Base-by-base conservation (phyloP, 2,888 invertebrate genomes). In the Mechanitis mazaeus region DNA sequence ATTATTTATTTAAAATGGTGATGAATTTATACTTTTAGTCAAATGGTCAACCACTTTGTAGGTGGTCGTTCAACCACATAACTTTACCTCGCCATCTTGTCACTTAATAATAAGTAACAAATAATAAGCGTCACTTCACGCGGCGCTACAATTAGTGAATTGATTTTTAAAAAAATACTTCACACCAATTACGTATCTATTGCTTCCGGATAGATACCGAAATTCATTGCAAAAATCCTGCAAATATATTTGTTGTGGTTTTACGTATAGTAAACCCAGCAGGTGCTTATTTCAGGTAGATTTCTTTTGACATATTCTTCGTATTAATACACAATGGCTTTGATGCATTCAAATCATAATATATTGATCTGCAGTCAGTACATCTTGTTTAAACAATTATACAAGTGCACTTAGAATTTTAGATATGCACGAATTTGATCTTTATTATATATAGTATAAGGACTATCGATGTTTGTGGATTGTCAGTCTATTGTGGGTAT, bases 271-370 rank as follows among this genome's bases (percentile, higher is more conserved):
- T 69, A 71, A 68, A 69, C 73, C 71, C 81, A 83, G 85, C 87
- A 86, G 88, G 87, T 87, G 86, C 68, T 80, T 69, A 71, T 65
- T 70, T 72, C 87, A 88, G 88, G 89, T 87, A 87, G 83, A 77
- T 72, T 72, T 72, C 79, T 75, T 79, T 85, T 83, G 77, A 81
- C 68, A 66, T 69, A 68, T 82, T 83, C 83, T 73, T 66, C 73
- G 81, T 83, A 83, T 80, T 80, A 74, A 77, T 69, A 72, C 69
- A 78, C 76, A 80, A 78, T 80, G 72, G 72, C 70, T 68, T 75
- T 78, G 77, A 78, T 42, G 42, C 42, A 42, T 75, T 75, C 72
- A 73, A 73, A 75, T 77, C 75, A 78, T 72, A 76, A 75, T 76
- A 73, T 75, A 77, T 78, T 75, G 64, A 65, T 65, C 60, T 62